Evolutionary conservation across 2,888 invertebrate genomes (phyloP).

Genomic region (Ariolimax columbianus): DNA sequence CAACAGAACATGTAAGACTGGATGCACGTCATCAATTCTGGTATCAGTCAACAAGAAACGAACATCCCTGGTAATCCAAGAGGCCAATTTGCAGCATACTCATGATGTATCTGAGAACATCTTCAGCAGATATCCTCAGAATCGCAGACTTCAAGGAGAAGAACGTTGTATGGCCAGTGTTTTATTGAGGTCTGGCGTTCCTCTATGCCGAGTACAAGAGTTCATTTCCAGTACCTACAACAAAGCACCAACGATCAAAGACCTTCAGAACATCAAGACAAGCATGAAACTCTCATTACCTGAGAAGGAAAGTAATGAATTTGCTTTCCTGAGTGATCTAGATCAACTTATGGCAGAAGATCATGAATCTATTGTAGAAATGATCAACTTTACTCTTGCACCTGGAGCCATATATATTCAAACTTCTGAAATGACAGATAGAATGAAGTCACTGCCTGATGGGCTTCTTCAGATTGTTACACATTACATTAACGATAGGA

Average conservation of each 20-base stretch:
- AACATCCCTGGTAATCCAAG: slow-evolving; percentile 42
- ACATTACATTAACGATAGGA: slow-evolving; percentile 13
- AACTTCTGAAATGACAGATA: slow-evolving; percentile 40
- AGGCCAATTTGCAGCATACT: slow-evolving; percentile 43
- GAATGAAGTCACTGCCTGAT: slow-evolving; percentile 24
- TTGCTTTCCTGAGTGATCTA: slow-evolving; percentile 29
- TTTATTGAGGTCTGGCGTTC: slow-evolving; percentile 43
- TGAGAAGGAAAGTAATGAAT: slow-evolving; percentile 25
- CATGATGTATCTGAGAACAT: slow-evolving; percentile 31
- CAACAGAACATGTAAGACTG: slow-evolving; percentile 45
- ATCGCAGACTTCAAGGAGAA: slow-evolving; percentile 36
- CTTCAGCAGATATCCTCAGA: slow-evolving; percentile 33
- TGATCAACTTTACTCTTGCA: slow-evolving; percentile 41
- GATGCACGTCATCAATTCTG: slow-evolving; percentile 41
- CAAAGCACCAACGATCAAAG: slow-evolving; percentile 15
- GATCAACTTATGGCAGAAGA: slow-evolving; percentile 48
- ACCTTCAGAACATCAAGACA: slow-evolving; percentile 29
- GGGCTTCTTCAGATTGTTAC: slow-evolving; percentile 37
- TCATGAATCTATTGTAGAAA: slow-evolving; percentile 37
- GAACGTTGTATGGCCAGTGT: slow-evolving; percentile 46
- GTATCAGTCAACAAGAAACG: slow-evolving; percentile 48
- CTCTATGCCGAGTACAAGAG: slow-evolving; percentile 35
- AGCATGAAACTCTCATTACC: slow-evolving; percentile 10
- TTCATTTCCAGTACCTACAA: slow-evolving; percentile 28
- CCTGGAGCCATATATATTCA: slow-evolving; percentile 46